phyloP scores from a whole-genome alignment of 2,888 invertebrate genomes.

The Baccha elongata region DNA sequence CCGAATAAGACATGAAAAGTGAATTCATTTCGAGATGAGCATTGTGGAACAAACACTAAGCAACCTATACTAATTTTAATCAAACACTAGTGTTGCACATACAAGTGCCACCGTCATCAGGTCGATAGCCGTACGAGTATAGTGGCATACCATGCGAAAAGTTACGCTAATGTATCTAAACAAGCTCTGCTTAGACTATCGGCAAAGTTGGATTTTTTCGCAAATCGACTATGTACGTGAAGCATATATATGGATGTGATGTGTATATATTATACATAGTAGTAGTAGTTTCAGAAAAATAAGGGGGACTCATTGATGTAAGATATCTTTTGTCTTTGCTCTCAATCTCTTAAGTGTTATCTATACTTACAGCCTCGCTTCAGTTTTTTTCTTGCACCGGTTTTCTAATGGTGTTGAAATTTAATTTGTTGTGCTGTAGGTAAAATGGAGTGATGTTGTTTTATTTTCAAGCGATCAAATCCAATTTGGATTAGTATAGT shows the following conservation, averaged over 20 bases:
- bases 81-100: slow-evolving; percentile 17
- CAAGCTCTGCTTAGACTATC: background rate
- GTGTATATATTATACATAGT: too few species aligned
- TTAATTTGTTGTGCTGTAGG: background rate
- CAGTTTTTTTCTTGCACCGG: slow-evolving; percentile 2
- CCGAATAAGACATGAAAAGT: background rate
- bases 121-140: slow-evolving; percentile 6
- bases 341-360: slow-evolving; percentile 36
- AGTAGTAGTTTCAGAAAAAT: slow-evolving; percentile 34
- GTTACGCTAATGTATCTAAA: slow-evolving; percentile 3
- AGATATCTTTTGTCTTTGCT: slow-evolving; percentile 43
- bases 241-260: too few species aligned
- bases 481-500: background rate
- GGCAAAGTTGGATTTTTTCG: slow-evolving; percentile 8
- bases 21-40: slow-evolving; percentile 3
- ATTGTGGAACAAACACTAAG: slow-evolving; percentile 2
- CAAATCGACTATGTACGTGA: background rate
- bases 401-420: slow-evolving; percentile 14
- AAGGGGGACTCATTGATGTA: slow-evolving; percentile 13
- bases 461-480: background rate
- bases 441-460: background rate
- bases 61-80: background rate
- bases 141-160: background rate
- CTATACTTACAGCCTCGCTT: slow-evolving; percentile 13
- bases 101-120: background rate